Evolutionary conservation across 2,888 invertebrate species (phyloP).

Genomic region (Abrostola tripartita): DNA sequence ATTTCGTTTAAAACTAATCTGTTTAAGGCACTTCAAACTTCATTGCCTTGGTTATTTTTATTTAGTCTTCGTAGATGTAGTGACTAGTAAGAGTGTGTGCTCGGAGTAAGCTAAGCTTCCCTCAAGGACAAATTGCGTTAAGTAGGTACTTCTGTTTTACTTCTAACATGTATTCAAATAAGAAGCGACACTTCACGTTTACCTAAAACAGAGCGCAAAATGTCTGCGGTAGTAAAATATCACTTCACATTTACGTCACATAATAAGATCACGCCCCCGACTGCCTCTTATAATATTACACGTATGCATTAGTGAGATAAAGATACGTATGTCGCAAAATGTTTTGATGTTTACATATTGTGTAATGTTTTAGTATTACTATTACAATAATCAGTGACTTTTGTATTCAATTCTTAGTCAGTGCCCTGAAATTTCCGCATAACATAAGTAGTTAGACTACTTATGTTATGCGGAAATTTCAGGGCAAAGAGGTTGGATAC

Average conservation of each 20-base stretch:
- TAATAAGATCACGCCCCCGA: conserved; percentile 16
- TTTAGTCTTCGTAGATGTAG: no score
- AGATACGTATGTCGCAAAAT: conserved; percentile 5
- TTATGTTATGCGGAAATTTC: no score
- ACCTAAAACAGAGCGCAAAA: conserved; percentile 11
- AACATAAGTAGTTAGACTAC: no score
- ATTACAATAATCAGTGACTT: not conserved
- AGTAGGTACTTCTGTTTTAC: not conserved
- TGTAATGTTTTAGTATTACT: conserved; percentile 2
- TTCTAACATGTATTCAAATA: conserved; percentile 8
- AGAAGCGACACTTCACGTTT: conserved; percentile 12
- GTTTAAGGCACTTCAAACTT: no score
- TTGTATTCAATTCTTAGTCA: no score
- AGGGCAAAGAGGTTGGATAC: no score
- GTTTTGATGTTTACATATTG: not conserved
- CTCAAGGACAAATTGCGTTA: no score
- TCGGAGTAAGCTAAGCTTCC: no score
- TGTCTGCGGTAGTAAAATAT: conserved; percentile 22
- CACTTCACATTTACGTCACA: conserved; percentile 22
- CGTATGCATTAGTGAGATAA: conserved; percentile 31
- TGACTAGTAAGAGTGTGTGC: no score
- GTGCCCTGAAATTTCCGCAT: no score
- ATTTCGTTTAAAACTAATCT: no score
- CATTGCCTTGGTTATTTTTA: no score
- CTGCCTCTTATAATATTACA: conserved; percentile 31